Evolutionary conservation across 2,888 invertebrate genomes (phyloP).

Genomic region (Odontothrips loti): DNA sequence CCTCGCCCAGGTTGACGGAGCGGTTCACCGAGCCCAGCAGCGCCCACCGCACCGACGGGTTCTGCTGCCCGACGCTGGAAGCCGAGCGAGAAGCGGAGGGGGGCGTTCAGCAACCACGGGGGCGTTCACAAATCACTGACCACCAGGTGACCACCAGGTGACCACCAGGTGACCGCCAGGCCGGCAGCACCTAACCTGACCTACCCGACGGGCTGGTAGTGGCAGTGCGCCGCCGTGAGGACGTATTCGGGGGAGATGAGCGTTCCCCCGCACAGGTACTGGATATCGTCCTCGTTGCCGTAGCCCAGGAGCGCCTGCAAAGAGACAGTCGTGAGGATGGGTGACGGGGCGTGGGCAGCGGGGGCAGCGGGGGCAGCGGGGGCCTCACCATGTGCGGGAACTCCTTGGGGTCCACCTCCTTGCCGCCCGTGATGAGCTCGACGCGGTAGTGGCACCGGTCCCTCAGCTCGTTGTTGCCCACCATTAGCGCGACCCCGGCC

Average conservation of each 20-base stretch:
- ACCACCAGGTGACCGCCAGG: neutral
- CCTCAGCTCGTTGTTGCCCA: neutral
- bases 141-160: neutral
- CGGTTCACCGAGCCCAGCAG: constrained; percentile 34
- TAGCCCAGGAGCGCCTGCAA: neutral
- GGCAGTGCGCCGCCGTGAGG: constrained; percentile 34
- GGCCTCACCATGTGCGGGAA: constrained; percentile 21
- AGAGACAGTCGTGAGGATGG: neutral
- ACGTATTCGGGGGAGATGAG: constrained; percentile 34
- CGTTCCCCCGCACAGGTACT: constrained; percentile 32
- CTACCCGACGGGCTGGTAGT: no score
- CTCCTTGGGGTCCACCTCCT: neutral
- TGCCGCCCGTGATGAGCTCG: constrained; percentile 13
- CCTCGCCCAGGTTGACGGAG: constrained; percentile 44
- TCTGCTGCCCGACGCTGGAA: no score
- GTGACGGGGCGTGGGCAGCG: no score
- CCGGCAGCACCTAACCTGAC: no score
- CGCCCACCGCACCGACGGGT: neutral
- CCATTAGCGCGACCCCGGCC: neutral
- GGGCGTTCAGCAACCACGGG: neutral
- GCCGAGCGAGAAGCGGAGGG: neutral
- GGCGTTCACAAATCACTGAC: neutral
- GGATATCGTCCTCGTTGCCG: neutral
- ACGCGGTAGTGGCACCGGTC: constrained; percentile 18
- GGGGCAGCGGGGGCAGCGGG: no score